Base-by-base conservation (phyloP, 2,888 invertebrate genomes). In the Argyresthia albistria region DNA sequence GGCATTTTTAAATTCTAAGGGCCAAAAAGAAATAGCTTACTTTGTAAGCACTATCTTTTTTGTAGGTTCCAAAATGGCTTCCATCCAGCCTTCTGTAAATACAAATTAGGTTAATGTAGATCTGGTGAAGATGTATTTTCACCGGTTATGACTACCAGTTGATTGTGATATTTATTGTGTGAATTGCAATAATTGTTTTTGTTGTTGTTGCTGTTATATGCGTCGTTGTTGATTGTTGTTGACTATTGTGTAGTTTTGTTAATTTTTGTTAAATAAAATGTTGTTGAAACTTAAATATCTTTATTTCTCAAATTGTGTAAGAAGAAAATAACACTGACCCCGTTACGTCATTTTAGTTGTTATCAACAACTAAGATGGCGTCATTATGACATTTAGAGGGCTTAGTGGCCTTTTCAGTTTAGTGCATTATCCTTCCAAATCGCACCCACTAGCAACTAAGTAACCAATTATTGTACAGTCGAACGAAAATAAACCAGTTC, bases 101-200 rank as follows among this genome's bases (percentile, higher is more conserved):
- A 78, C 57, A 67, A 55, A 58, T 52, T 59, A 57, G 61, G 56
- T 61, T 63, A 66, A 70, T 64, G 76, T 81, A 80, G 70, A 77
- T 71, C 69, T 70, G 69, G 59, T 67, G 75, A 70, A 25, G 25
- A 25, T 73, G 70, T 74, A 69, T 56, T 76, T 73, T 67, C 68
- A 67, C 62, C 66, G 70, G 67, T 61, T 59, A 66, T 79, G 75
- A 77, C 77, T 73, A 71, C 67, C 65, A 59, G 64, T 16, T 65
- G 61, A 67, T 67, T 86, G 86, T 87, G 86, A 86, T 87, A 87
- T 87, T 87, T 87, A 87, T 87, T 84, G 81, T 78, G 78, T 83
- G 79, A 64, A 60, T 64, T 66, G 66, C 66, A 69, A 63, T 62
- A 66, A 65, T 66, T 46, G 45, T 25, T 45, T 68, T 68, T 71